Percentiles rank a stretch among this genome's conserved stretches.
Evolutionary conservation across 2,888 invertebrate genomes (phyloP).

Genomic region (Zygogramma bicolorata): DNA sequence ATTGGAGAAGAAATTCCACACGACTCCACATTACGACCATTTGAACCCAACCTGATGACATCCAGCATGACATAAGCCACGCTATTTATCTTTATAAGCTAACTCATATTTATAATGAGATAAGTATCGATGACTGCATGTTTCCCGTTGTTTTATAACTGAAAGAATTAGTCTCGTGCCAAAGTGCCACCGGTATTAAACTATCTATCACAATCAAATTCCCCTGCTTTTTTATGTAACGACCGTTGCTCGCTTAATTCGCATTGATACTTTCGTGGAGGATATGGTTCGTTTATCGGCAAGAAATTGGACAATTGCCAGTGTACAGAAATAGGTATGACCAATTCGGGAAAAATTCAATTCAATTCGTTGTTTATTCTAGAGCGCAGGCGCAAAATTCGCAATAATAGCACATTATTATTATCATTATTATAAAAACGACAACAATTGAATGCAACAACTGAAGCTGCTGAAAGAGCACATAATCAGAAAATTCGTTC

Average conservation of each 20-base stretch:
- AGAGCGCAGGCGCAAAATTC: no score
- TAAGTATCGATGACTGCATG: conserved; percentile 64
- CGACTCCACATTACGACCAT: conserved; percentile 9
- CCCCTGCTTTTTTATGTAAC: conserved; percentile 32
- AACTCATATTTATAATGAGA: conserved; percentile 66
- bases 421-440: no score
- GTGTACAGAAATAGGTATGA: background rate
- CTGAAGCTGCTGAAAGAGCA: no score
- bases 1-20: conserved; percentile 19
- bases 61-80: conserved; percentile 63
- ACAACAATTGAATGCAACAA: no score
- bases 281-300: background rate
- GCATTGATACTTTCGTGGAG: conserved; percentile 2
- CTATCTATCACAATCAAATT: conserved; percentile 51
- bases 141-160: conserved; percentile 61
- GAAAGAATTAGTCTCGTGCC: conserved; percentile 60
- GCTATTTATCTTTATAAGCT: conserved; percentile 66
- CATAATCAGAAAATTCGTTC: no score
- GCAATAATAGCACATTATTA: no score
- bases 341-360: background rate
- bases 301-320: background rate
- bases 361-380: no score
- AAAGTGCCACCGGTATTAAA: conserved; percentile 50
- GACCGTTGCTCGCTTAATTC: conserved; percentile 35
- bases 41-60: conserved; percentile 16